A percentile compares a stretch with the other conserved stretches of the same genome.
Conservation (phyloP, 37 sponge, comb jelly and placozoan genomes). For the Tethya wilhelma region DNA sequence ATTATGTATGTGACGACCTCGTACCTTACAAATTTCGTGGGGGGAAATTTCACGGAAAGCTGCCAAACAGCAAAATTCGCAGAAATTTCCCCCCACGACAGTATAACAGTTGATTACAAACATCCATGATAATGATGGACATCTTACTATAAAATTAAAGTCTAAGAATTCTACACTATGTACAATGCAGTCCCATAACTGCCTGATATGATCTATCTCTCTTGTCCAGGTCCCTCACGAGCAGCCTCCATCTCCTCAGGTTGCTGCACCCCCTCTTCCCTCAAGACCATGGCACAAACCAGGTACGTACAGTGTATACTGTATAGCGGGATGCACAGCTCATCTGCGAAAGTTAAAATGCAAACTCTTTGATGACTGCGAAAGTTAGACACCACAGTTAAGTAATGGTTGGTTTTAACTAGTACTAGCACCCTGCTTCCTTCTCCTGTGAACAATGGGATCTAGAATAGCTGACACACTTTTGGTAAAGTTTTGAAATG, state of each 20-base stretch:
- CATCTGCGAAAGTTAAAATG: no score
- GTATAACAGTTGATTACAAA: neutral
- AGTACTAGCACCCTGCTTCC: no score
- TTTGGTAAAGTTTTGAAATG: neutral
- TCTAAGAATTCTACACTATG: no score
- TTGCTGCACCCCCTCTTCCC: neutral
- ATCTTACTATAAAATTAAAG: no score
- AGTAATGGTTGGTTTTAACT: no score
- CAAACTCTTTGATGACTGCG: no score
- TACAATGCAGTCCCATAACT: no score
- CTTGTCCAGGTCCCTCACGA: neutral
- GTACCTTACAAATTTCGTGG: no score
- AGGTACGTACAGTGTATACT: neutral
- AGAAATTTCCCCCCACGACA: conserved; percentile 1
- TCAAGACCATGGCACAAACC: neutral
- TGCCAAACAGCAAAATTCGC: no score
- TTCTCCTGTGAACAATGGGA: neutral
- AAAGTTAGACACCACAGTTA: no score
- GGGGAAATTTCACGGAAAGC: no score
- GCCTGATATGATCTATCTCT: neutral
- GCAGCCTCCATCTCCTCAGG: neutral
- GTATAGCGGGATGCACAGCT: neutral
- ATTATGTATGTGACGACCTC: no score
- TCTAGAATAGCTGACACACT: neutral
- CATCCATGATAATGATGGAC: neutral